Evolutionary conservation across 2,797 vertebrate species (phyloP).

Genomic region (Myotis myotis): DNA sequence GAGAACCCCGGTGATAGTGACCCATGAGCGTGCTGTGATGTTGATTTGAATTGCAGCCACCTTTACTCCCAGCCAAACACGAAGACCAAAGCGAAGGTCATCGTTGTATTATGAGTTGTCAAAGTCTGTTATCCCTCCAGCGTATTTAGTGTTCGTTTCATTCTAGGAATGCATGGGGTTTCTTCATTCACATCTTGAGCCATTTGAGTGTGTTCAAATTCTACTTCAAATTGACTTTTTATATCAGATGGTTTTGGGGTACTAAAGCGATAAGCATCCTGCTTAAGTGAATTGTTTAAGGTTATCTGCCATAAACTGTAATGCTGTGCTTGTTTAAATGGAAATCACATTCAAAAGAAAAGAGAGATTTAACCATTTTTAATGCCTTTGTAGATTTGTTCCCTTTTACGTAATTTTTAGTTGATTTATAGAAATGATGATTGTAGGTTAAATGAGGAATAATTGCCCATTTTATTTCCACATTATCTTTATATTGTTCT

Average conservation of each 20-base stretch:
- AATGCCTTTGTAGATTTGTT: constrained; percentile 84
- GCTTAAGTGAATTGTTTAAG: constrained; percentile 84
- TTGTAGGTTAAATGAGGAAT: constrained; percentile 90
- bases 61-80: constrained; percentile 87
- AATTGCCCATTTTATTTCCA: constrained; percentile 90
- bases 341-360: constrained; percentile 78
- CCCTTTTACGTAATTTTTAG: constrained; percentile 86
- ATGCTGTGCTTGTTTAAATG: constrained; percentile 82
- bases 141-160: constrained; percentile 79
- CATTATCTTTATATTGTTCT: constrained; percentile 88
- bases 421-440: constrained; percentile 86
- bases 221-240: constrained; percentile 83
- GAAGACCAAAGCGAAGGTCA: constrained; percentile 85
- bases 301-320: constrained; percentile 85
- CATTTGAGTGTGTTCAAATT: constrained; percentile 79
- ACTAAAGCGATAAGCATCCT: constrained; percentile 82
- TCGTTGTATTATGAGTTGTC: constrained; percentile 84
- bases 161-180: constrained; percentile 76
- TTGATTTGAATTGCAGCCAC: constrained; percentile 89
- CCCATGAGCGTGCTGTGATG: constrained; percentile 85
- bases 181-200: constrained; percentile 82
- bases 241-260: constrained; percentile 81
- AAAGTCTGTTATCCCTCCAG: constrained; percentile 85
- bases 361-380: constrained; percentile 85
- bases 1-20: constrained; percentile 88